Base-by-base conservation (phyloP, 2,113 vertebrate genomes). In the Romanogobio albipinnatus region DNA sequence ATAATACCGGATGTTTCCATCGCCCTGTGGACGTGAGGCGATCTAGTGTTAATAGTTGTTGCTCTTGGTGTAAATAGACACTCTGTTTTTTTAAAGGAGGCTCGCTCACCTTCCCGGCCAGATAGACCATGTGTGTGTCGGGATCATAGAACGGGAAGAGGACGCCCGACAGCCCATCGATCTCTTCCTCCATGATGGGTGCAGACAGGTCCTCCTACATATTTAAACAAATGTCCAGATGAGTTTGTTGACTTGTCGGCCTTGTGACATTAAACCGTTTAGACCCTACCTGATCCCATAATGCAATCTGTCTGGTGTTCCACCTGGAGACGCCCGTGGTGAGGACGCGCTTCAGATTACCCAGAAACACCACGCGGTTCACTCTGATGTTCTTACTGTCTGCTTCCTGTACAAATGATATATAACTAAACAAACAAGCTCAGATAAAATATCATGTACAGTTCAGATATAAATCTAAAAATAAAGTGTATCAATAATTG, bases 1-100 rank as follows among this genome's bases (percentile, higher is more conserved):
- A 0, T 96, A 97, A 90, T 97, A 97, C 0, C 96, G 93, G 85
- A 97, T 96, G 87, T 97, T 97, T 4, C 96, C 96, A 0, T 97
- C 96, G 0, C 96, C 96, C 96, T 97, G 92, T 14, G 77, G 78
- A 88, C 1, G 5, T 22, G 13, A 86, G 36, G 22, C 2, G 1
- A 74, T 24, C 5, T 47, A 17, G 4, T 51, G 49, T 51, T 15
- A 51, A 51, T 10, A 45, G 45, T 45, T 45, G 45, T 51, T 29
- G 29, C 29, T 29, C 29, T 29, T 29, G 29, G 29, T 29, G 29
- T 29, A 29, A 29, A 29, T 29, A 29, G 29, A 29, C 29, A 1
- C 29, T 29, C 29, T 1, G 29, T 39, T 39, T 39, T 66, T 3
- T 66, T 17, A 33, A 8, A 0, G 26, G 26, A 66, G 33, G 39